Evolutionary conservation across 1,140 invertebrate species (phyloP).

Genomic region (Micrasema longulum): DNA sequence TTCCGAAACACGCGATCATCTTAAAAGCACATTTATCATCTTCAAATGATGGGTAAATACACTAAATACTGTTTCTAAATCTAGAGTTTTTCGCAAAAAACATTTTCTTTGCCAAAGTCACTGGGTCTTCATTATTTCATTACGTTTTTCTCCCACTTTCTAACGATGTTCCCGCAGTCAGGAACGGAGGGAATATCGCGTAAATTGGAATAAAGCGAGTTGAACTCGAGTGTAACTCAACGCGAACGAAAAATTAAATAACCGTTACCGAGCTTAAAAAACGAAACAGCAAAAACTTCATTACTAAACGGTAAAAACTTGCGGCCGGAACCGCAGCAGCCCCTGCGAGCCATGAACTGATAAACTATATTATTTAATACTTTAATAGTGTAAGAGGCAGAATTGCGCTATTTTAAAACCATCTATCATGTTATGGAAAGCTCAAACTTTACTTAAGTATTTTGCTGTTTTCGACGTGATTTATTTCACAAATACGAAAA

Average conservation of each 20-base stretch:
- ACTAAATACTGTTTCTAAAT: background rate
- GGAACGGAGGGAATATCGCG: slow-evolving; percentile 22
- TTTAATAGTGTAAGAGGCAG: background rate
- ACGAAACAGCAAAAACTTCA: slow-evolving; percentile 32
- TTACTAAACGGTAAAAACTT: slow-evolving; percentile 23
- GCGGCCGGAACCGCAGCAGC: background rate
- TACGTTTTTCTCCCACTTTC: slow-evolving; percentile 22
- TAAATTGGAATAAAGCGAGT: slow-evolving; percentile 30
- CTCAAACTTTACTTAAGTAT: background rate
- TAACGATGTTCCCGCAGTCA: slow-evolving; percentile 16
- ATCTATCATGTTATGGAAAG: slow-evolving; percentile 10
- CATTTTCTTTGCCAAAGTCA: background rate
- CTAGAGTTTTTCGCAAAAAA: background rate
- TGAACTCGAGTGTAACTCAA: slow-evolving; percentile 16
- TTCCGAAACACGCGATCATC: background rate
- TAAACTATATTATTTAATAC: slow-evolving; percentile 13
- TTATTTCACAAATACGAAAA: background rate
- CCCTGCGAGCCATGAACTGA: background rate
- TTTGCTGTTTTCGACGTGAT: background rate
- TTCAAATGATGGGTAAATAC: slow-evolving; percentile 3
- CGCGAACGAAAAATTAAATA: slow-evolving; percentile 28
- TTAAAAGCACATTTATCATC: slow-evolving; percentile 1
- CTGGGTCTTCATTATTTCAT: slow-evolving; percentile 14
- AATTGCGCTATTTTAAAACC: background rate
- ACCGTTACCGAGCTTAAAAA: slow-evolving; percentile 31